Evolutionary conservation across 2,113 vertebrate genomes (phyloP).

Genomic region (Tragelaphus imberbis): DNA sequence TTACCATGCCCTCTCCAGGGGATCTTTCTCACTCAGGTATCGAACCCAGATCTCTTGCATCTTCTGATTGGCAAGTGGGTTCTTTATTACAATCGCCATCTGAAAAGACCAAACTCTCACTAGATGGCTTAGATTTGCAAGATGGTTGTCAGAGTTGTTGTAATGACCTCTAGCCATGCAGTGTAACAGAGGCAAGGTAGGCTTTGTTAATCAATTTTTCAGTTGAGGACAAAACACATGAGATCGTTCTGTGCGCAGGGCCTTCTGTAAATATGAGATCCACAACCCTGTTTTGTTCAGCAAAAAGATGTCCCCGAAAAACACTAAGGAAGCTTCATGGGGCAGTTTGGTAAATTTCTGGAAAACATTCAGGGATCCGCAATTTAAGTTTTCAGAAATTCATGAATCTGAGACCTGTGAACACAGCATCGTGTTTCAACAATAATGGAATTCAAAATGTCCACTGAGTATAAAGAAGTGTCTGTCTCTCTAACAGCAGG

Average conservation of each 20-base stretch:
- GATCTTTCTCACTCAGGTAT: neutral
- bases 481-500: neutral
- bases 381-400: neutral
- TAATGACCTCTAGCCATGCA: too few species aligned
- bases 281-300: neutral
- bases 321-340: neutral
- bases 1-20: neutral
- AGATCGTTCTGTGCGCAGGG: neutral
- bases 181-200: neutral
- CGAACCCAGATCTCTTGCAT: neutral
- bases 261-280: neutral
- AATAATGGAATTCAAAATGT: neutral
- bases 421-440: neutral
- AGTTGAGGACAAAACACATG: neutral
- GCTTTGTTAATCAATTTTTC: neutral
- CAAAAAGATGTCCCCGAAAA: neutral
- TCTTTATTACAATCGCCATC: neutral
- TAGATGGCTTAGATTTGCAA: neutral
- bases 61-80: neutral
- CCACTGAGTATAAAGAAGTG: neutral
- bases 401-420: neutral
- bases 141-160: neutral
- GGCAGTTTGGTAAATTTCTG: neutral
- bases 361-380: neutral
- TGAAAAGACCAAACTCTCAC: neutral